A percentile compares a stretch with the other conserved stretches of the same genome.
Evolutionary conservation across 2,113 vertebrate species (phyloP).

Genomic region (Noturus placidus): DNA sequence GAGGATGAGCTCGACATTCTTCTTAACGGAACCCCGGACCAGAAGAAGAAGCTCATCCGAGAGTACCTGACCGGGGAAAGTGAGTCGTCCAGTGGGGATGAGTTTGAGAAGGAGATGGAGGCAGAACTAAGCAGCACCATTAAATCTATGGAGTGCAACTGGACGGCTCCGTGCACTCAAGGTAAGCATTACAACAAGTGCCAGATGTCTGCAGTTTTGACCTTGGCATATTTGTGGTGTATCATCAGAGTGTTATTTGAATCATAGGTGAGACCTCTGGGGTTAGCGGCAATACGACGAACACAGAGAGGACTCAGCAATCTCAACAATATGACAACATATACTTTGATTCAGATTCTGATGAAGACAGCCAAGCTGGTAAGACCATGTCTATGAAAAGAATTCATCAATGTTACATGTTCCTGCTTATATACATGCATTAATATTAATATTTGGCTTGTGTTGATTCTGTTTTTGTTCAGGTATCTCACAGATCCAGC

Average conservation of each 20-base stretch:
- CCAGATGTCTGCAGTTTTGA: neutral
- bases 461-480: neutral
- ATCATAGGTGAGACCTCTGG: conserved; percentile 67
- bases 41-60: conserved; percentile 92
- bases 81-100: conserved; percentile 91
- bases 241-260: conserved; percentile 28
- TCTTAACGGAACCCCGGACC: conserved; percentile 86
- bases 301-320: conserved; percentile 30
- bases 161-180: conserved; percentile 65
- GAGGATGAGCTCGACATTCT: conserved; percentile 95
- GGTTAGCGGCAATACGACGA: conserved; percentile 35
- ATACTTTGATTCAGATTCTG: conserved; percentile 95
- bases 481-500: conserved; percentile 69
- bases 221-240: neutral
- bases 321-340: conserved; percentile 81
- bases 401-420: neutral
- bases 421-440: neutral
- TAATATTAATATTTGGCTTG: neutral
- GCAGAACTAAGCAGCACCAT: conserved; percentile 87
- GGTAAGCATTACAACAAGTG: neutral
- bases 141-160: conserved; percentile 81
- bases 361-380: conserved; percentile 73
- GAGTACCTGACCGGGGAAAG: conserved; percentile 96
- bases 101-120: conserved; percentile 98
- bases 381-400: conserved; percentile 17